Conservation (phyloP, 2,888 invertebrate genomes). For the Sesia apiformis region DNA sequence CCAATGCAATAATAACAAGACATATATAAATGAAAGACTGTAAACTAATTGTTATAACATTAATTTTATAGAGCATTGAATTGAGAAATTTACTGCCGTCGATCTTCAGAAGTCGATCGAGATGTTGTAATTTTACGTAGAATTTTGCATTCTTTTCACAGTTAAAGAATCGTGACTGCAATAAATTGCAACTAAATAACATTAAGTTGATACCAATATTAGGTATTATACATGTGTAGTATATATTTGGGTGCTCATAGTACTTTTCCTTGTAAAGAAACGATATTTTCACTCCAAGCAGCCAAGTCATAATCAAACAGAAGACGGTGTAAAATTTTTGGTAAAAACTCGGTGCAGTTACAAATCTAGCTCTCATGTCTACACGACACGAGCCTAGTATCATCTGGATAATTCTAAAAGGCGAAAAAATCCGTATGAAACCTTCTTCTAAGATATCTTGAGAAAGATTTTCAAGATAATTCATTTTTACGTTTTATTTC, state of each 20-base stretch:
- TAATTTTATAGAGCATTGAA: neutral
- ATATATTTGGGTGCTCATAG: too few species aligned
- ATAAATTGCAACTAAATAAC: neutral
- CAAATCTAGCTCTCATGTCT: constrained; percentile 6
- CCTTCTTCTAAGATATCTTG: constrained; percentile 12
- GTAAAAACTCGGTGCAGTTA: neutral
- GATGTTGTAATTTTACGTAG: neutral
- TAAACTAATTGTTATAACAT: neutral
- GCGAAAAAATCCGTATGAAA: constrained; percentile 6
- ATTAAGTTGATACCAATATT: too few species aligned
- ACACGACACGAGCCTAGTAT: constrained; percentile 11
- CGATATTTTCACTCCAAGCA: too few species aligned
- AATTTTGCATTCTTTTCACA: neutral
- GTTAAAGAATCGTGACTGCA: neutral
- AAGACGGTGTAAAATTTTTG: neutral
- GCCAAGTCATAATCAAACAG: too few species aligned
- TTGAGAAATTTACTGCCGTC: neutral
- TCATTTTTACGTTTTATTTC: too few species aligned
- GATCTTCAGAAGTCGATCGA: neutral
- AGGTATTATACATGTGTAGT: too few species aligned
- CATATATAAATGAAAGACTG: too few species aligned
- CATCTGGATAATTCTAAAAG: constrained; percentile 6
- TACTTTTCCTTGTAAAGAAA: too few species aligned
- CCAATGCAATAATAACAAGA: too few species aligned
- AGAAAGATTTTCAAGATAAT: neutral